Percentiles rank a stretch among this genome's conserved stretches.
These are phyloP conservation scores for Nothura maculosa DNA, from an alignment of 2,797 vertebrate species.

Conservation along the genomic window DNA sequence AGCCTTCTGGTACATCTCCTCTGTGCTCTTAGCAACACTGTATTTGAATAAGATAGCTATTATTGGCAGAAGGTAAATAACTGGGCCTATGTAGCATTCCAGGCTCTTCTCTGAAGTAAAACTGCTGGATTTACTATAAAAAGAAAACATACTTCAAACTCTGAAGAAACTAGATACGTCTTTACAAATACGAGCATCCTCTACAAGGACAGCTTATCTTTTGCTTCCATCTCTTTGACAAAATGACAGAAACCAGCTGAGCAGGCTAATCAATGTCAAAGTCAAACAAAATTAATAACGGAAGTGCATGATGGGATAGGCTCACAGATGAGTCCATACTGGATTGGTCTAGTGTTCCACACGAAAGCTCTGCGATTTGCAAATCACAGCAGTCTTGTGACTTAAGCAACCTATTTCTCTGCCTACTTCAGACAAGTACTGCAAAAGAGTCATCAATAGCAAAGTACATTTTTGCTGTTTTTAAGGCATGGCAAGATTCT, in stretches of 20 bases:
- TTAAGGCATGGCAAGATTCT: neutral
- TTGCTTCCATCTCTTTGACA: neutral
- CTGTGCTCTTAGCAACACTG: neutral
- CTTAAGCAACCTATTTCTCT: neutral
- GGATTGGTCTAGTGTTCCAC: neutral
- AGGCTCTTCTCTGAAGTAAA: neutral
- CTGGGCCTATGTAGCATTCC: neutral
- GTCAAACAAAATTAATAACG: neutral
- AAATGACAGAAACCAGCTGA: neutral
- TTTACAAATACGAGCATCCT: neutral
- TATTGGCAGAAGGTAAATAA: neutral
- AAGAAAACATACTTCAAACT: neutral
- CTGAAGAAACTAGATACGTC: neutral
- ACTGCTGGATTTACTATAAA: neutral
- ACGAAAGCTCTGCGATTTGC: neutral
- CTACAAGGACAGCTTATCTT: neutral
- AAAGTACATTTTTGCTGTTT: neutral
- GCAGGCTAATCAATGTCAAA: neutral
- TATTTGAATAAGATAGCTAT: neutral
- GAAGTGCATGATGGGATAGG: neutral
- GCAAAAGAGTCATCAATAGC: neutral
- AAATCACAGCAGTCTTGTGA: neutral
- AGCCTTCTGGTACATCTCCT: neutral
- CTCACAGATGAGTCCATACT: neutral
- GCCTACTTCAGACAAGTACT: neutral